Evolutionary conservation across 1,140 invertebrate genomes (phyloP), one percentile per base, ranked within the genome.

Genomic region (Pseudobourletiella spinata): DNA sequence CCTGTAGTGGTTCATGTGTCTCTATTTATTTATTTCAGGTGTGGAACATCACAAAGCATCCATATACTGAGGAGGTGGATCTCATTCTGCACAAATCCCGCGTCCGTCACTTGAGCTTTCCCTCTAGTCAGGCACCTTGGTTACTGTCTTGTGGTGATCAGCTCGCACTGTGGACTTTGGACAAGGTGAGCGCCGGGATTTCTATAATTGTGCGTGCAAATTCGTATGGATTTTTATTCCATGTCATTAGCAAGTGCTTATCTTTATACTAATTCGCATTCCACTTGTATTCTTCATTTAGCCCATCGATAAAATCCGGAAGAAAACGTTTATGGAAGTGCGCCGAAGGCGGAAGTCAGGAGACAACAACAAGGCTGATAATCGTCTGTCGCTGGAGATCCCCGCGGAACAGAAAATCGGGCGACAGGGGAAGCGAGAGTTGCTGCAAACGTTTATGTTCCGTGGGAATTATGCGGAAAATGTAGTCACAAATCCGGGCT

Each of bases 1-100:
- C n/a, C n/a, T n/a, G n/a, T n/a, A n/a, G n/a, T n/a, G n/a, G n/a
- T n/a, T n/a, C n/a, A n/a, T n/a, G n/a, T n/a, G n/a, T n/a, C n/a
- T n/a, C 29, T 43, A 43, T 20, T 24, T 3, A 29, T 39, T 51
- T 46, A 3, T 57, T 44, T 28, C n/a, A 65, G 63, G 57, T 65
- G 16, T 65, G 63, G 63, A 57, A 43, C 56, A 28, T 51, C n/a
- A 18, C 16, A 0, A 54, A 44, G 28, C 18, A 28, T 4, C 52
- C 57, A n/a, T 44, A 48, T 28, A 26, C 20, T 15, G 63, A 67
- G 56, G 62, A 63, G 20, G 14, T 11, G 8, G 57, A 69, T 25
- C 28, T 69, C n/a, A 32, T 66, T 4, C 65, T 69, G 22, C 67
- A 69, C 32, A 69, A 69, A 28, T 57, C 61, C 1, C 57, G 50